A percentile compares a stretch with the other conserved stretches of the same genome.
Evolutionary conservation across 2,797 vertebrate species (phyloP).

Genomic region (Sebastes melanostomus): DNA sequence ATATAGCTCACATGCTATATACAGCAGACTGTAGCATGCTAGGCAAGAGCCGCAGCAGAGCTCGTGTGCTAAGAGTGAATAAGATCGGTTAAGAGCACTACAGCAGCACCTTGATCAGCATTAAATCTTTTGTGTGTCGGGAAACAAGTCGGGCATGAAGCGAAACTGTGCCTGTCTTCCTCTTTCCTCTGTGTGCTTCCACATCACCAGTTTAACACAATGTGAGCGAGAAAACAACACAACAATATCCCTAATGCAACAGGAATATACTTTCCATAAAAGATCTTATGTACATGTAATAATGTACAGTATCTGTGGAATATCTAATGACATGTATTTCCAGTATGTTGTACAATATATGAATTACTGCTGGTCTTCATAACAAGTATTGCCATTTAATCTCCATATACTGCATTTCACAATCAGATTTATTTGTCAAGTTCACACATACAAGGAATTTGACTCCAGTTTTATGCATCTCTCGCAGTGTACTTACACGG

Average conservation of each 20-base stretch:
- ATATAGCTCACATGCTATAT: background rate
- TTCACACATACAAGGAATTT: too few species aligned
- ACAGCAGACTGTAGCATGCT: background rate
- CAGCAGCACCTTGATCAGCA: background rate
- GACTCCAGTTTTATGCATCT: too few species aligned
- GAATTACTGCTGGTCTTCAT: background rate
- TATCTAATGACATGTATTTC: background rate
- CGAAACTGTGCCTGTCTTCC: background rate
- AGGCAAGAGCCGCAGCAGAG: background rate
- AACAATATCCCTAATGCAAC: background rate
- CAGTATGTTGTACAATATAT: too few species aligned
- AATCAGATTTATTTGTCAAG: too few species aligned
- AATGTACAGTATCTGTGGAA: background rate
- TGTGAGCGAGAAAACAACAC: background rate
- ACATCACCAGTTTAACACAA: background rate
- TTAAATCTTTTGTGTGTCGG: background rate
- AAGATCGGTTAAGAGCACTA: background rate
- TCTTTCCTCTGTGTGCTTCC: background rate
- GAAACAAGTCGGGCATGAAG: constrained; percentile 4
- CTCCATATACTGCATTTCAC: background rate
- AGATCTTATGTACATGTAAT: background rate
- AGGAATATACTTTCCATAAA: background rate
- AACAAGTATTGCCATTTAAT: background rate
- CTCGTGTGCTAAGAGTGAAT: background rate
- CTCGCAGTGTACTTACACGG: too few species aligned